Evolutionary conservation across 2,888 invertebrate species (phyloP), one percentile per base, ranked within the genome.

Genomic region (Caenorhabditis doughertyi): DNA sequence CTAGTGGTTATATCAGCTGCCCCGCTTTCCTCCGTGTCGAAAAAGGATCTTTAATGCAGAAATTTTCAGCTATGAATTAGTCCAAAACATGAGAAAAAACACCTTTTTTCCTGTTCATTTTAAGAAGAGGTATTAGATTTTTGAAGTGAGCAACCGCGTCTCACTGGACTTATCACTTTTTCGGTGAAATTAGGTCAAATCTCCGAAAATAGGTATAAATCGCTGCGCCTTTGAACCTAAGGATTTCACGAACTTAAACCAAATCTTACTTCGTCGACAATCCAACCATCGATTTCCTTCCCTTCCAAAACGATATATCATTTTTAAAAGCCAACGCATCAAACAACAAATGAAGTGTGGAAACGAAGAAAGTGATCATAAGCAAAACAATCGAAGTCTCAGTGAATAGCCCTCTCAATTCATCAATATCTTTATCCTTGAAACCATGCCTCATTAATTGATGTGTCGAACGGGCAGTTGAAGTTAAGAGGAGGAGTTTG

Each of bases 251-350:
- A 39, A 39, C 9, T 35, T 35, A 11, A 21, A 39, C 5, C 4
- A 44, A 18, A 39, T 27, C 82, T 60, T 16, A 89, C 89, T 87
- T 89, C 1, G 95, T 94, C 0, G 98, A 98, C 21, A 99, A 93
- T 0, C 98, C 94, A 49, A 95, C 96, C 93, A 98, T 95, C 0
- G 95, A 95, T 35, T 94, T 94, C 91, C 96, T 95, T 23, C 94
- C 94, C 76, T 95, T 94, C 98, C 99, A 99, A 92, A 98, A 99
- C 72, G 87, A 87, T 0, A 99, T 96, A 91, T 99, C 98, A 92
- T 97, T 98, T 94, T 98, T 99, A 92, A 99, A 97, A 0, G 98
- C 97, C 70, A 99, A 93, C 92, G 98, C 96, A 92, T 99, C 98
- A 92, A 99, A 96, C 49, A 98, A 93, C 82, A 98, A 97, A 94